Base-by-base conservation (phyloP, 1,140 invertebrate genomes). In the Leptestheria dahalacensis region DNA sequence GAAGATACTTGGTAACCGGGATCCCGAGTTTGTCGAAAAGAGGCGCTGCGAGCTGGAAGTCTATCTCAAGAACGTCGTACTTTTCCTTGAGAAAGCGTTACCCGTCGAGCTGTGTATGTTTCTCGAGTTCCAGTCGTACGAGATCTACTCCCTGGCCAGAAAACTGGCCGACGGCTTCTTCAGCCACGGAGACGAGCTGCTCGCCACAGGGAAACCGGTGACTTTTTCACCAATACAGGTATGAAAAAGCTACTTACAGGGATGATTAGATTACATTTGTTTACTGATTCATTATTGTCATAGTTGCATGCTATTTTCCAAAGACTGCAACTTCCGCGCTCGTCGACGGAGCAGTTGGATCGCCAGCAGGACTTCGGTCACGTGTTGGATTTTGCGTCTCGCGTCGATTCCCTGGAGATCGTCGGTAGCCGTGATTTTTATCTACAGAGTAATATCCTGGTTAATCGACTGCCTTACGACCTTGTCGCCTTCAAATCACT, bases 251-350 rank as follows among this genome's bases (percentile, higher is more conserved):
- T 24, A 12, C 2, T 26, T 53, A 15, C 51, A n/a, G 15, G 18
- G 18, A 10, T 49, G 23, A 12, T n/a, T 54, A n/a, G 18, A 47
- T 54, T 9, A 3, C 49, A 18, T 48, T 48, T 58, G 23, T 15
- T 11, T 41, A 56, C 20, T 54, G 10, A 51, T 53, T 59, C 23
- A 26, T 25, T 50, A 26, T 59, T 23, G 20, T n/a, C n/a, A n/a
- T 77, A 95, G 83, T 71, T 95, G 10, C 82, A 88, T 74, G 86
- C 91, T 21, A 84, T 96, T 51, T 90, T 85, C 66, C 83, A 91
- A 71, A 77, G 91, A 65, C 76, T 93, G 10, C 88, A 88, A 69
- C 79, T 89, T 64, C 85, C 90, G 1, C 88, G 90, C 70, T 85
- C 90, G 20, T 75, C 80, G 2, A 73, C 80, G 53, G 79, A 85